phyloP scores from a whole-genome alignment of 1,140 invertebrate genomes.

The Hylaeus volcanicus region DNA sequence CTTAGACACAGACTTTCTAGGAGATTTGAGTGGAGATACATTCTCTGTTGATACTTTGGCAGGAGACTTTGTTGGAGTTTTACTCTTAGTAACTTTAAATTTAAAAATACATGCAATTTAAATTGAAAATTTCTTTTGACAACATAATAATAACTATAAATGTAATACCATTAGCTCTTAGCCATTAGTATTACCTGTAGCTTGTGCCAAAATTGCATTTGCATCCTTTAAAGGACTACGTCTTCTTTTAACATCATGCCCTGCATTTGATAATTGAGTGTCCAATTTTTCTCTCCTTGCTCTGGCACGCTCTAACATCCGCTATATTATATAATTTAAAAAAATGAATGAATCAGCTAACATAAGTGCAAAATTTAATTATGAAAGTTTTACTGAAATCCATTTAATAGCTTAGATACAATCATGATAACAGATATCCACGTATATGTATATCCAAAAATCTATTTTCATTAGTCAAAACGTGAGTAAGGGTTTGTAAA shows the following conservation, averaged over 20 bases:
- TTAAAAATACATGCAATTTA: slow-evolving; percentile 22
- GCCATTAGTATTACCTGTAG: slow-evolving; percentile 62
- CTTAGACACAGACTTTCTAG: slow-evolving; percentile 65
- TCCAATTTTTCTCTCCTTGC: slow-evolving; percentile 81
- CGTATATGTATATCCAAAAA: too few species aligned
- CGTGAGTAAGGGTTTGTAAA: too few species aligned
- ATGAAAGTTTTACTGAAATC: too few species aligned
- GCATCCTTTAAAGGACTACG: slow-evolving; percentile 78
- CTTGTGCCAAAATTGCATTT: slow-evolving; percentile 74
- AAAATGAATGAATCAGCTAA: too few species aligned
- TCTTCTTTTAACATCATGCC: slow-evolving; percentile 73
- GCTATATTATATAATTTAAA: slow-evolving; percentile 63
- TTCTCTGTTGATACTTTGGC: slow-evolving; percentile 41
- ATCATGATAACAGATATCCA: too few species aligned
- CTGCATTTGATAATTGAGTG: slow-evolving; percentile 76
- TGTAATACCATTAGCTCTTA: too few species aligned
- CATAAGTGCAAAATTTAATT: background rate
- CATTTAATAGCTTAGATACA: too few species aligned
- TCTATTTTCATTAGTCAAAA: too few species aligned
- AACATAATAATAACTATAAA: background rate
- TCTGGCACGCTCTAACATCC: slow-evolving; percentile 81
- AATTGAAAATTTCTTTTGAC: background rate
- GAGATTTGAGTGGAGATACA: slow-evolving; percentile 49
- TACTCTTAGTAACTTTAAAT: slow-evolving; percentile 58
- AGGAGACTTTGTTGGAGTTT: slow-evolving; percentile 57